Conservation (phyloP, 1,140 invertebrate species). For the Meloidogyne exigua region DNA sequence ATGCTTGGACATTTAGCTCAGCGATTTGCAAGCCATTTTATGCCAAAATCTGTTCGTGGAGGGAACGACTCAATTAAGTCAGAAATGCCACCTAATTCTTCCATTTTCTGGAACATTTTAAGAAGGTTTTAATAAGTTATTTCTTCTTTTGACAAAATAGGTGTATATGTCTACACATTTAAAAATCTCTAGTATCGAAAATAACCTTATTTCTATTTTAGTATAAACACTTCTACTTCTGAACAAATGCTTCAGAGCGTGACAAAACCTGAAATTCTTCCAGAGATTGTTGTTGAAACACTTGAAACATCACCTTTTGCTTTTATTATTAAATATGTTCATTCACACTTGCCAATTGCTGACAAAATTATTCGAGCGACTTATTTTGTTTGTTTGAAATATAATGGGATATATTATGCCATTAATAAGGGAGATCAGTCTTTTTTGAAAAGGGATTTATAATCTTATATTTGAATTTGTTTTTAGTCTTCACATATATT, state of each 20-base stretch:
- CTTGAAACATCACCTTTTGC: conserved; percentile 35
- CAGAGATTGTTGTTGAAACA: conserved; percentile 23
- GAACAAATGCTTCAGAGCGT: background rate
- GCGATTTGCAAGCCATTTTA: conserved; percentile 36
- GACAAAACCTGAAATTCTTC: background rate
- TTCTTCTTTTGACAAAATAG: no score
- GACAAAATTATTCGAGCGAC: conserved; percentile 13
- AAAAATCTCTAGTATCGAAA: background rate
- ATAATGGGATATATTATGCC: no score
- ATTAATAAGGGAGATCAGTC: no score
- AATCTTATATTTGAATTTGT: no score
- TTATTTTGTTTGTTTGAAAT: background rate
- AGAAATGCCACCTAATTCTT: background rate
- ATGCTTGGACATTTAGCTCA: conserved; percentile 42
- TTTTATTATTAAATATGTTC: background rate
- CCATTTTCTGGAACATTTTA: conserved; percentile 38
- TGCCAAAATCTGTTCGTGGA: conserved; percentile 37
- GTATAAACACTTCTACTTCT: conserved; percentile 22
- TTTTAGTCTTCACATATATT: no score
- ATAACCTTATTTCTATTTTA: conserved; percentile 15
- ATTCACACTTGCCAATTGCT: conserved; percentile 19
- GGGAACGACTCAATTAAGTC: background rate
- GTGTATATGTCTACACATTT: no score
- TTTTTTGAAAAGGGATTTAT: no score
- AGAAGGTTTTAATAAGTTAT: conserved; percentile 37